Evolutionary conservation across 2,113 vertebrate genomes (phyloP).

Genomic region (Neofelis nebulosa): DNA sequence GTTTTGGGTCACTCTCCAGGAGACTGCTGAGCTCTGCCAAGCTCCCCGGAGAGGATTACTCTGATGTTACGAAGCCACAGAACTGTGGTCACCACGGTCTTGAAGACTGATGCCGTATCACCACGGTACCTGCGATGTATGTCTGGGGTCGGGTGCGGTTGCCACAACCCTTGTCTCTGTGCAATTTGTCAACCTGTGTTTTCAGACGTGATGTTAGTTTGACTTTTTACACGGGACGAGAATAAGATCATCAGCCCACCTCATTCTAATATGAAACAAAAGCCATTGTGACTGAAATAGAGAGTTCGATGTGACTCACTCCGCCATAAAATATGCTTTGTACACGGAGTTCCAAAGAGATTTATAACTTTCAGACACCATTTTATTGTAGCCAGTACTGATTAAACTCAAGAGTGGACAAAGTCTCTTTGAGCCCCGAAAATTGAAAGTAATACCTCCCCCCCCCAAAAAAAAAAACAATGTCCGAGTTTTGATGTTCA

Average conservation of each 20-base stretch:
- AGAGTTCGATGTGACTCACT: conserved; percentile 71
- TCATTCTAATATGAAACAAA: conserved; percentile 73
- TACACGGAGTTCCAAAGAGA: conserved; percentile 63
- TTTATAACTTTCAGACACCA: conserved; percentile 61
- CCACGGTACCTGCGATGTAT: rapidly evolving
- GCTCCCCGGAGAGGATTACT: rapidly evolving
- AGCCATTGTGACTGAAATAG: conserved; percentile 77
- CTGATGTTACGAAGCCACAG: neutral
- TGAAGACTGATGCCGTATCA: neutral
- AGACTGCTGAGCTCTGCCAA: neutral
- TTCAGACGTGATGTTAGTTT: conserved; percentile 48
- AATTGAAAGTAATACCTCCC: neutral
- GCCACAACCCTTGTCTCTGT: neutral
- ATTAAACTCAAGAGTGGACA: conserved; percentile 15
- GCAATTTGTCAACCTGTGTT: neutral
- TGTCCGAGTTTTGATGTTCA: neutral
- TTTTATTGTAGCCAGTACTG: conserved; percentile 12
- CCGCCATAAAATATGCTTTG: conserved; percentile 57
- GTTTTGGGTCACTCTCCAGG: neutral
- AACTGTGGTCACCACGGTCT: neutral
- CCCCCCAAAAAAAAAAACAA: neutral
- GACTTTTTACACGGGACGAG: conserved; percentile 52
- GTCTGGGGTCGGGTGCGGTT: rapidly evolving
- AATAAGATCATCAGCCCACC: conserved; percentile 69
- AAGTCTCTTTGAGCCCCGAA: neutral